Conservation (phyloP, 2,888 invertebrate genomes). For the Cactoblastis cactorum region DNA sequence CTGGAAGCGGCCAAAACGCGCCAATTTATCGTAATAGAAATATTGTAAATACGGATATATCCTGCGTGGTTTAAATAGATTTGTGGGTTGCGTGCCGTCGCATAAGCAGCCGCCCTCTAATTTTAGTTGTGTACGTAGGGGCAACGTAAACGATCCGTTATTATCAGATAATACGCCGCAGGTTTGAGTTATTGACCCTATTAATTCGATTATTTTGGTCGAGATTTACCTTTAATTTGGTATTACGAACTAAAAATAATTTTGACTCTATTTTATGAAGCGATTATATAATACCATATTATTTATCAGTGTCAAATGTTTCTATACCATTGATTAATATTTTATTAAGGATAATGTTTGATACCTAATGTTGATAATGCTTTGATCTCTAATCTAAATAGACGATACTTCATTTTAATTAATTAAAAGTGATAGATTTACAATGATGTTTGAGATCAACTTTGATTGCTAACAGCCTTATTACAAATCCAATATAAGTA, state of each 20-base stretch:
- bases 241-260: not conserved
- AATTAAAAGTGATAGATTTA: no score
- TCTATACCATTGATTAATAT: no score
- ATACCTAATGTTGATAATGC: no score
- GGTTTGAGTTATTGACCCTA: slow-evolving; percentile 18
- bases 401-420: no score
- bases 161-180: slow-evolving; percentile 48
- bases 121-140: slow-evolving; percentile 55
- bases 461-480: no score
- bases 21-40: slow-evolving; percentile 76
- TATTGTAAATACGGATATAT: slow-evolving; percentile 71
- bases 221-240: not conserved
- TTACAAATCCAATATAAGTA: no score
- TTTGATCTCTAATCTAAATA: no score
- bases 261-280: no score
- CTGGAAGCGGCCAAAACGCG: slow-evolving; percentile 58
- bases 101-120: slow-evolving; percentile 61
- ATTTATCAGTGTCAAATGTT: no score
- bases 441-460: no score
- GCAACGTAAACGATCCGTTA: slow-evolving; percentile 52
- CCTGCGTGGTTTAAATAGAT: slow-evolving; percentile 66
- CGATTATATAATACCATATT: no score
- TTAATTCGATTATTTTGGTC: slow-evolving; percentile 13
- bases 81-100: slow-evolving; percentile 66
- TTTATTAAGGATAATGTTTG: no score